Percentiles rank a stretch among this genome's conserved stretches.
phyloP scores from a whole-genome alignment of 2,888 invertebrate genomes.

The Zygothrica quintamaculata region DNA sequence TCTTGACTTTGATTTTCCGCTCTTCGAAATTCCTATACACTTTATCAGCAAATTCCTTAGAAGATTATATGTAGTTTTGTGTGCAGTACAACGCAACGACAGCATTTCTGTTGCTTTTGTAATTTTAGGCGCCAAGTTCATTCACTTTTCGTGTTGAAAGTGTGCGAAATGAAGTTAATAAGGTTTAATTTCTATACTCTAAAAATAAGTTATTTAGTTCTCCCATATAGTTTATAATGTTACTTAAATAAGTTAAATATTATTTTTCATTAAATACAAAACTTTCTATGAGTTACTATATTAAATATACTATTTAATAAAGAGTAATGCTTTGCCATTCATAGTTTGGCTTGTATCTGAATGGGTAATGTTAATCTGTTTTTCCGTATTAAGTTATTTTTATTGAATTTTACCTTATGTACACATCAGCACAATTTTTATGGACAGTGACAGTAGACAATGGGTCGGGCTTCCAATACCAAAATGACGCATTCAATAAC shows the following conservation, averaged over 20 bases:
- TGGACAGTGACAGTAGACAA: constrained; percentile 6
- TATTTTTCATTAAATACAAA: no score
- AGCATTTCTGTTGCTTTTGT: constrained; percentile 23
- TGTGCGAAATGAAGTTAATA: constrained; percentile 7
- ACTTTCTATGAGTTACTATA: no score
- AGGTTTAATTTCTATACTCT: no score
- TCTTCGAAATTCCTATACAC: constrained; percentile 31
- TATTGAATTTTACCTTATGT: constrained; percentile 34
- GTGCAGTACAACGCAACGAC: constrained; percentile 25
- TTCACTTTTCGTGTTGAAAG: constrained; percentile 66
- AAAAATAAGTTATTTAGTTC: no score
- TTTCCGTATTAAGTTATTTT: no score
- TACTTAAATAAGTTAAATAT: no score
- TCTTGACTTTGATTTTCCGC: constrained; percentile 73
- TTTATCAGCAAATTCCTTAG: constrained; percentile 64
- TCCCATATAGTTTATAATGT: no score
- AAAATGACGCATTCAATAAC: constrained; percentile 43
- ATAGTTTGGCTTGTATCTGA: no score
- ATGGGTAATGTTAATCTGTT: no score
- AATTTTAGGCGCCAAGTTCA: constrained; percentile 70
- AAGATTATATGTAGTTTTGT: constrained; percentile 13
- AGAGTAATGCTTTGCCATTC: no score
- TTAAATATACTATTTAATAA: no score
- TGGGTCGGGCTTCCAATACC: constrained; percentile 10
- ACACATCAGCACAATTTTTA: not conserved